phyloP scores from a whole-genome alignment of 2,888 invertebrate species.

The Atherix ibis region DNA sequence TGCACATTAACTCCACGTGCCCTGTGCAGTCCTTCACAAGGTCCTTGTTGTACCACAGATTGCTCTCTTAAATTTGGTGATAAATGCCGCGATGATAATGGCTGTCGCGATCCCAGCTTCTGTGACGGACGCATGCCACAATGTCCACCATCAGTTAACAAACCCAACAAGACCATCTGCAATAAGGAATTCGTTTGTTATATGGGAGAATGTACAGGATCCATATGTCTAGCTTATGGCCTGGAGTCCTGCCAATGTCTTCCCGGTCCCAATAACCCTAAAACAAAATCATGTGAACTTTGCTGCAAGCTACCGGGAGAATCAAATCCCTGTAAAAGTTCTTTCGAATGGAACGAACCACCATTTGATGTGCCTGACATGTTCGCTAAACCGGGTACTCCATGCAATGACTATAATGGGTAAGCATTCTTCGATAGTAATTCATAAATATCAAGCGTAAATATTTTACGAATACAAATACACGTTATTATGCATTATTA shows the following conservation, averaged over 20 bases:
- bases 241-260: slow-evolving; percentile 91
- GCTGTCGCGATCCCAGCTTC: slow-evolving; percentile 81
- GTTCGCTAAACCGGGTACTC: slow-evolving; percentile 85
- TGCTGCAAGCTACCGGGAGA: slow-evolving; percentile 81
- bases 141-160: slow-evolving; percentile 85
- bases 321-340: slow-evolving; percentile 68
- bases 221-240: slow-evolving; percentile 93
- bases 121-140: slow-evolving; percentile 79
- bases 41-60: slow-evolving; percentile 85
- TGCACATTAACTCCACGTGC: slow-evolving; percentile 65
- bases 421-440: slow-evolving; percentile 19
- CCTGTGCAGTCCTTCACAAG: slow-evolving; percentile 41
- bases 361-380: slow-evolving; percentile 87
- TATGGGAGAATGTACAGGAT: slow-evolving; percentile 91
- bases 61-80: slow-evolving; percentile 74
- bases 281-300: slow-evolving; percentile 79
- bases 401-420: slow-evolving; percentile 87
- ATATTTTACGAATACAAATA: background rate
- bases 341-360: slow-evolving; percentile 76
- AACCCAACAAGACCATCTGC: slow-evolving; percentile 88
- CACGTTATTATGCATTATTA: no score
- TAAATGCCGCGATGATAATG: slow-evolving; percentile 85
- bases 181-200: slow-evolving; percentile 95
- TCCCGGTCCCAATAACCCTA: slow-evolving; percentile 58
- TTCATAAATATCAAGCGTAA: background rate